These are phyloP conservation scores for Carposina sasakii DNA, from an alignment of 1,140 invertebrate genomes.

Conservation along the genomic window DNA sequence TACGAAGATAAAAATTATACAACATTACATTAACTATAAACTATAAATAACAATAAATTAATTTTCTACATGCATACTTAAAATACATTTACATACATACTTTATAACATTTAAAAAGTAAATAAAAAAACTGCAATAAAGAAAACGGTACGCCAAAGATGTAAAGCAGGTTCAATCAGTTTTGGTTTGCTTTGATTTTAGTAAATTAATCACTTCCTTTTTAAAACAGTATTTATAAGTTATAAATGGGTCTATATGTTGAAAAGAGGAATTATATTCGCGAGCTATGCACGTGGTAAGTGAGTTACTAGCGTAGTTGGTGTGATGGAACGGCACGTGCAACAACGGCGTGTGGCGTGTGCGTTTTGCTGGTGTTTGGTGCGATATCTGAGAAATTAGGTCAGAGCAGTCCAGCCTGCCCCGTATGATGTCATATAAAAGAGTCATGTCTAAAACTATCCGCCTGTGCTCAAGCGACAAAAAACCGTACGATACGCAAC, in stretches of 20 bases:
- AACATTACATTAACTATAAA: too few species aligned
- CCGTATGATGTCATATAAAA: conserved; percentile 3
- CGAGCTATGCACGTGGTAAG: not conserved
- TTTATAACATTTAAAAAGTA: too few species aligned
- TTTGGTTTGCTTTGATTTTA: too few species aligned
- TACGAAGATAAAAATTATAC: too few species aligned
- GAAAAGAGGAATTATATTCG: not conserved
- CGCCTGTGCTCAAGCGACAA: conserved; percentile 1
- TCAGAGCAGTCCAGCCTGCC: conserved; percentile 4
- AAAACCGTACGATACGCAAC: too few species aligned
- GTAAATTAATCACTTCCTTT: too few species aligned
- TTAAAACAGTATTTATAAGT: conserved; percentile 1
- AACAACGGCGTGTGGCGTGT: not conserved
- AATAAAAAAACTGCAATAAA: too few species aligned
- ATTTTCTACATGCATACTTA: too few species aligned
- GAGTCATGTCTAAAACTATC: not conserved
- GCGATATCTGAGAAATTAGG: not conserved
- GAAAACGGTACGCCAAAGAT: too few species aligned
- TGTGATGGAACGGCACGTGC: not conserved
- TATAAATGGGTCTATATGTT: not conserved
- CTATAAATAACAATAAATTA: too few species aligned
- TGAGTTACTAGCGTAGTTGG: not conserved
- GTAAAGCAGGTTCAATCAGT: too few species aligned
- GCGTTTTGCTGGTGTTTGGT: not conserved
- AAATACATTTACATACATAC: too few species aligned